Evolutionary conservation across 2,888 invertebrate species (phyloP).

Genomic region (Volucella bombylans): DNA sequence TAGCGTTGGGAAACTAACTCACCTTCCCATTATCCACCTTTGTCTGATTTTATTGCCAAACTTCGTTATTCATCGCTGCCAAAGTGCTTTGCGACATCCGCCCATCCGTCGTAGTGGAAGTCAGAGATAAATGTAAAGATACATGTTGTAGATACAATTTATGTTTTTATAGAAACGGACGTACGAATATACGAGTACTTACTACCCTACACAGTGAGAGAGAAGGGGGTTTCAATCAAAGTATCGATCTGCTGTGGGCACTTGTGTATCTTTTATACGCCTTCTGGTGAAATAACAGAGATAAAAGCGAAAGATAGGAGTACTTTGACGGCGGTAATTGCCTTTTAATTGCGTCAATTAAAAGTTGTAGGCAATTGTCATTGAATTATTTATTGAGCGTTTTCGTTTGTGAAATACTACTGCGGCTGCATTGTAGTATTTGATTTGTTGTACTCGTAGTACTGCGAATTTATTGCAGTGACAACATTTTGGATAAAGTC

Average conservation of each 20-base stretch:
- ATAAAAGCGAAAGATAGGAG: neutral
- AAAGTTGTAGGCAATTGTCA: slow-evolving; percentile 15
- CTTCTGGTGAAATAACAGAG: neutral
- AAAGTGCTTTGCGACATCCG: slow-evolving; percentile 5
- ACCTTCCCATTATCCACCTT: neutral
- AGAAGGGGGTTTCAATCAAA: no score
- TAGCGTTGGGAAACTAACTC: neutral
- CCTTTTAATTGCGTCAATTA: slow-evolving; percentile 47
- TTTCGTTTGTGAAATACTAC: slow-evolving; percentile 1
- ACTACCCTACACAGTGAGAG: no score
- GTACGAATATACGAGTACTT: no score
- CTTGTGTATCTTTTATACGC: neutral
- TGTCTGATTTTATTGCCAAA: neutral
- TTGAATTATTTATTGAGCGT: slow-evolving; percentile 12
- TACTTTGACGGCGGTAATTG: slow-evolving; percentile 4
- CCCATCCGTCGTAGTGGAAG: neutral
- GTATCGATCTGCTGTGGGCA: slow-evolving; percentile 4
- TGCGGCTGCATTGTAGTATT: no score
- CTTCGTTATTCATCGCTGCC: slow-evolving; percentile 2
- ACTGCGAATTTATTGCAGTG: slow-evolving; percentile 2
- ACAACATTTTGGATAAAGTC: no score
- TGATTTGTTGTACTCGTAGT: neutral
- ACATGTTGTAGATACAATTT: no score
- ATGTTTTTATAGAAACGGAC: no score
- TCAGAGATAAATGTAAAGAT: no score